Percentiles rank a stretch among this genome's conserved stretches.
These are phyloP conservation scores for Folsomia candida DNA, from an alignment of 2,888 invertebrate species.

Conservation along the genomic window DNA sequence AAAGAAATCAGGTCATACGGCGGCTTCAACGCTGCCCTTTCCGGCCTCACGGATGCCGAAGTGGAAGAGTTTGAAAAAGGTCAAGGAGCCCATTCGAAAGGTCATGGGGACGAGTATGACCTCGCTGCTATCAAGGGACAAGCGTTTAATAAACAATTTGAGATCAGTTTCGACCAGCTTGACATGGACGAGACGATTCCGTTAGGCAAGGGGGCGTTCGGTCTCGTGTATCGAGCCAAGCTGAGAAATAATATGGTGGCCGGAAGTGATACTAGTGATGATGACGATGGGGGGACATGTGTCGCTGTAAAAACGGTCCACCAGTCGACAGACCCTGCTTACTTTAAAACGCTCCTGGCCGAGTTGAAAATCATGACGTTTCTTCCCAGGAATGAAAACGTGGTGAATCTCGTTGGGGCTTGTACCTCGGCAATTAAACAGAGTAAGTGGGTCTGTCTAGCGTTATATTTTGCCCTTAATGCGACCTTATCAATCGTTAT, in stretches of 20 bases:
- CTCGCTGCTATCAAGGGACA: constrained; percentile 14
- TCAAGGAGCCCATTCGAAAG: constrained; percentile 26
- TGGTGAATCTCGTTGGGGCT: constrained; percentile 36
- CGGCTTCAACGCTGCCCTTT: constrained; percentile 35
- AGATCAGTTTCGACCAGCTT: neutral
- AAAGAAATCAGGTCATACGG: constrained; percentile 36
- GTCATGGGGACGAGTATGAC: neutral
- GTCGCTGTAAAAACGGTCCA: constrained; percentile 36
- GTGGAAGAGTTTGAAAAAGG: constrained; percentile 43
- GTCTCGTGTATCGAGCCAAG: constrained; percentile 29
- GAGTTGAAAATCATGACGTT: constrained; percentile 43
- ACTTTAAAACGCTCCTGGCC: constrained; percentile 29
- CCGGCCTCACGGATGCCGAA: constrained; percentile 37
- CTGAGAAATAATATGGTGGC: neutral
- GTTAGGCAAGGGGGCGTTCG: constrained; percentile 33
- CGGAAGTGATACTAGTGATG: neutral
- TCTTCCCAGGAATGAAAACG: constrained; percentile 32
- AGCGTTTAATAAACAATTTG: constrained; percentile 37
- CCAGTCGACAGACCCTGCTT: constrained; percentile 26
- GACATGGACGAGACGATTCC: constrained; percentile 17
- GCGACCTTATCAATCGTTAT: neutral
- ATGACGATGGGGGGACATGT: neutral
- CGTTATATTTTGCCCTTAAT: neutral
- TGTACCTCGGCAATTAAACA: constrained; percentile 20
- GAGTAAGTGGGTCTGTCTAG: constrained; percentile 7